Conservation (phyloP, 2,888 invertebrate genomes). For the Allygus modestus region DNA sequence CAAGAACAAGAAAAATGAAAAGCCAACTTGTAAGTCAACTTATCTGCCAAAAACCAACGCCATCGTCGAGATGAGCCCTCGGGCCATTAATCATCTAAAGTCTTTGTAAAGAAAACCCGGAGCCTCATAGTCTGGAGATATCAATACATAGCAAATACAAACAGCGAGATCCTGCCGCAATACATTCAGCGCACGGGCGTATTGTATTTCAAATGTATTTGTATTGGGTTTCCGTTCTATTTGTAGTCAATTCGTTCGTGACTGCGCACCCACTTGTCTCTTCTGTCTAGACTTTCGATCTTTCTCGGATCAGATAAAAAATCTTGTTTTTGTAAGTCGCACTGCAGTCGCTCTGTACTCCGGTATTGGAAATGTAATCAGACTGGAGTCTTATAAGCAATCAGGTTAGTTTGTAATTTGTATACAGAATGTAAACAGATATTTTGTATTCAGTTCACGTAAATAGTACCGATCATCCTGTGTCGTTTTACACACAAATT, state of each 20-base stretch:
- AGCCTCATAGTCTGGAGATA: conserved; percentile 1
- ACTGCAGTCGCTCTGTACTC: background rate
- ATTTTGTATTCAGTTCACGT: too few relatives aligned
- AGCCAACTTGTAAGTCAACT: conserved; percentile 34
- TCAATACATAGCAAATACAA: conserved; percentile 27
- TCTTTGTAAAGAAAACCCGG: conserved; percentile 39
- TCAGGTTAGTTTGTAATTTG: background rate
- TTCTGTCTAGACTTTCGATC: conserved; percentile 11
- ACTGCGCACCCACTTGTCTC: too few relatives aligned
- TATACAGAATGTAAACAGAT: background rate
- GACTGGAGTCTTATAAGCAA: background rate
- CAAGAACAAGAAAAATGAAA: conserved; percentile 29
- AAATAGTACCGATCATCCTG: too few relatives aligned
- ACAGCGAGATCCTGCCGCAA: background rate
- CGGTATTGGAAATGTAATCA: conserved; percentile 45
- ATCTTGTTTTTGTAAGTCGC: conserved; percentile 6
- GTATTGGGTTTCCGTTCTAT: conserved; percentile 16
- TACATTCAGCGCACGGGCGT: conserved; percentile 27
- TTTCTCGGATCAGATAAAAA: background rate
- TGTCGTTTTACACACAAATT: too few relatives aligned
- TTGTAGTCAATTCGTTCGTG: conserved; percentile 27
- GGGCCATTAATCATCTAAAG: conserved; percentile 45
- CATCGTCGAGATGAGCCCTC: conserved; percentile 25
- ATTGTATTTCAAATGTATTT: conserved; percentile 43
- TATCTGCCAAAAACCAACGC: conserved; percentile 46